Evolutionary conservation across 2,113 vertebrate species (phyloP), one percentile per base, ranked within the genome.

Genomic region (Colistium nudipinnis): DNA sequence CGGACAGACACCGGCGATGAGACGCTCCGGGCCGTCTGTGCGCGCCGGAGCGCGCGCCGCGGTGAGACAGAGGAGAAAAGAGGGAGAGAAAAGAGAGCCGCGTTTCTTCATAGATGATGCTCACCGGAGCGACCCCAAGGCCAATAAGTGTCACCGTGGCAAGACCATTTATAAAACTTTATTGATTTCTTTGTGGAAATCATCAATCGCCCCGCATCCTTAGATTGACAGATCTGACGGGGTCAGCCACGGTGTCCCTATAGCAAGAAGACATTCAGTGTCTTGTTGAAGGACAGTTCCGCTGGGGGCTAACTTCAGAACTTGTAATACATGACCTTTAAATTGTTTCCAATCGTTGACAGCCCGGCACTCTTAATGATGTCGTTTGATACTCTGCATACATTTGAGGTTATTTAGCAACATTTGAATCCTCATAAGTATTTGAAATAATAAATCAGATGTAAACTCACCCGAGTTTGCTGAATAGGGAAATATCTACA

Each of bases 151-250:
- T 47, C 69, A 74, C 1, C 20, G 41, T 28, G 31, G 31, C 22
- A 36, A 59, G 6, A 27, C 25, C 27, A 47, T 62, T 57, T 62
- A 70, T 67, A 45, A 28, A 68, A 47, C 39, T 54, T 20, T 61
- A 76, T 83, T 30, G 82, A 83, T 85, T 39, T 31, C 19, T 60
- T 53, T 53, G 60, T 80, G 66, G 69, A 82, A 74, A 75, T 65
- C n/a, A 7, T 49, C 24, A 7, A 4, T 59, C 22, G 11, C 60
- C 62, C 19, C 62, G 54, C 38, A 73, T 49, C 22, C 19, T 0
- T 41, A 41, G 36, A 7, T 31, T 48, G 62, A 27, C 71, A 27
- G 30, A 24, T 52, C 41, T 57, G 68, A 54, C 49, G 27, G 24
- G 10, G 61, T 62, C 51, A 75, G 31, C n/a, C 16, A 38, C 45